Evolutionary conservation across 2,888 invertebrate species (phyloP), one percentile per base, ranked within the genome.

Genomic region (Mimumesa dahlbomi): DNA sequence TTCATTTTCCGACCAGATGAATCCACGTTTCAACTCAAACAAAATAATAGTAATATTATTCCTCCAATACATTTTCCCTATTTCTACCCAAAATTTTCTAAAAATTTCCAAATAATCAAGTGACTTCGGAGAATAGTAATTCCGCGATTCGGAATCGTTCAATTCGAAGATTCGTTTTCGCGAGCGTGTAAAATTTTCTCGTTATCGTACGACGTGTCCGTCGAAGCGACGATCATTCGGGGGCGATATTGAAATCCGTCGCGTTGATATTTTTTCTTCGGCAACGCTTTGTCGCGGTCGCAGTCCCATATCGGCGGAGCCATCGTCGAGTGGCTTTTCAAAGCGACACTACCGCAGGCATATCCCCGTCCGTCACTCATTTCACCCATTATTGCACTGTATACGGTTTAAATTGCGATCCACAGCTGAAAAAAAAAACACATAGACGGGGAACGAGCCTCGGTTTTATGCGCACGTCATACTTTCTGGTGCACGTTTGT

Each of bases 191-290:
- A 46, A 59, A 22, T 31, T 21, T 16, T 19, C 45, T 14, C 31
- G 53, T n/a, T 34, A 46, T 21, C 22, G 46, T 34, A 14, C 48
- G 19, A 19, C 36, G 42, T 42, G 14, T 38, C 53, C 66, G 22
- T 66, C 54, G 38, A 34, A 61, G 42, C 48, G 42, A 46, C 59
- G 53, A 49, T 50, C 29, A 22, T 43, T 29, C 45, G 14, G n/a
- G n/a, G 2, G n/a, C 38, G 36, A 49, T 56, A 43, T 45, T 29
- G 49, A 49, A n/a, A 45, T 50, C 49, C 19, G 49, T 43, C 62
- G 31, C 25, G 14, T 34, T 18, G 52, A 54, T 61, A 62, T 54
- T 66, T 61, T 62, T 53, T 11, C 40, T 53, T 42, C 25, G 7
- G 7, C 34, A 45, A 40, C 22, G 22, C 22, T 53, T 48, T 56